Base-by-base conservation (phyloP, 1,140 invertebrate species). In the Drosophila lowei region DNA sequence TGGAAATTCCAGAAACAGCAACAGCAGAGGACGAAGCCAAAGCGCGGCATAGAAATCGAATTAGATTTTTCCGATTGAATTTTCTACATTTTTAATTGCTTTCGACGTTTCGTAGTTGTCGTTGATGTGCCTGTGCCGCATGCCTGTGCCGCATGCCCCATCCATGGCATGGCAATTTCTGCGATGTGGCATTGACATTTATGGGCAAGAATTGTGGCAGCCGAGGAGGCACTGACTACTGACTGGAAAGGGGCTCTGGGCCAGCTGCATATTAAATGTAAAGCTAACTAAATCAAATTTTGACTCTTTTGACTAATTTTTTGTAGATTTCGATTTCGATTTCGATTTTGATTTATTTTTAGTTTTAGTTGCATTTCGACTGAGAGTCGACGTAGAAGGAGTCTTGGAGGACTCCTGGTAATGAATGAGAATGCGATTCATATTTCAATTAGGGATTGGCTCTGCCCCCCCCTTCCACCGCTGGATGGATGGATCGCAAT, bases 31-130 rank as follows among this genome's bases (percentile, higher is more conserved):
- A 63, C 64, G 71, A 79, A 52, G 66, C 79, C 80, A 86, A 68
- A 86, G 86, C 80, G 83, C 80, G 81, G 77, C 81, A 86, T 86
- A 81, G 84, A 88, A 88, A 88, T 88, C 72, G 83, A 88, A 88
- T 88, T 88, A 88, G 83, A 88, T 88, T 88, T 88, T 88, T 84
- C 84, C 83, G 83, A 88, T 88, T 88, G 83, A 88, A 83, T 88
- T 88, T 88, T 88, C 83, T 88, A 88, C 83, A 88, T 89, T 88
- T 86, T 88, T 88, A 88, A 88, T 88, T 88, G 83, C 84, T 88
- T 88, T 88, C 83, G 84, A 89, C 84, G 59, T 88, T 88, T 88
- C 71, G 83, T 38, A 88, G 78, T 88, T 89, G 80, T 88, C 84
- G 83, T 78, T 59, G 61, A 57, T 38, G 34, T 38, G 60, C 47